Percentiles rank a stretch among this genome's conserved stretches.
Conservation (phyloP, 2,797 vertebrate genomes). For the Thunnus albacares region DNA sequence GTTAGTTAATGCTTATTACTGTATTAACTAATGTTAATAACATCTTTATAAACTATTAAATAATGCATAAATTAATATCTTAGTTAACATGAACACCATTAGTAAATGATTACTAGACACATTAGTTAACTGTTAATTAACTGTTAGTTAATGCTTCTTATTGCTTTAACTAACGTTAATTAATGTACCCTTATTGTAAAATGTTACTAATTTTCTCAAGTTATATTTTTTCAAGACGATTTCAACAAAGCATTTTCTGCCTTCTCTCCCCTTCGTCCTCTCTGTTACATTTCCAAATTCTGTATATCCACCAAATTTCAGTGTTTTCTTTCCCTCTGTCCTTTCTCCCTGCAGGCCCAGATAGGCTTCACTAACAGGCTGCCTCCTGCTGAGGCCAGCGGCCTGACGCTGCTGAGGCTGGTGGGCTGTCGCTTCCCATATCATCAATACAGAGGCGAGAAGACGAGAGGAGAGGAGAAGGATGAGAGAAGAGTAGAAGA, state of each 20-base stretch:
- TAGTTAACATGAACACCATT: no score
- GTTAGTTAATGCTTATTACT: no score
- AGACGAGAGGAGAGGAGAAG: background rate
- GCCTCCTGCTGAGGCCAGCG: conserved; percentile 58
- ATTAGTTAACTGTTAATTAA: no score
- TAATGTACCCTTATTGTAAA: no score
- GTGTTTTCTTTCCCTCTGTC: conserved; percentile 20
- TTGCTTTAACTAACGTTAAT: no score
- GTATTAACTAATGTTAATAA: no score
- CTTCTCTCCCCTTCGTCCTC: background rate
- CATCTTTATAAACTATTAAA: no score
- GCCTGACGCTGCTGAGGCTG: conserved; percentile 31
- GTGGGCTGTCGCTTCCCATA: conserved; percentile 49
- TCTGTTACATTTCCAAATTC: conserved; percentile 17
- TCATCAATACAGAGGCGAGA: conserved; percentile 39
- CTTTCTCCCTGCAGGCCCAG: conserved; percentile 23
- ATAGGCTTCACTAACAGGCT: conserved; percentile 50
- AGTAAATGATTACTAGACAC: no score
- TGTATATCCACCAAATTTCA: conserved; percentile 15
- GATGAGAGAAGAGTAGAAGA: background rate
- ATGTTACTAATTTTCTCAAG: background rate
- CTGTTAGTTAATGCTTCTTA: no score
- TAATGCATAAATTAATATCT: no score
- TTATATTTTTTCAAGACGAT: background rate
- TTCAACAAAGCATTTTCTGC: background rate